Evolutionary conservation across 2,113 vertebrate species (phyloP).

Genomic region (Onychorhynchus coronatus): DNA sequence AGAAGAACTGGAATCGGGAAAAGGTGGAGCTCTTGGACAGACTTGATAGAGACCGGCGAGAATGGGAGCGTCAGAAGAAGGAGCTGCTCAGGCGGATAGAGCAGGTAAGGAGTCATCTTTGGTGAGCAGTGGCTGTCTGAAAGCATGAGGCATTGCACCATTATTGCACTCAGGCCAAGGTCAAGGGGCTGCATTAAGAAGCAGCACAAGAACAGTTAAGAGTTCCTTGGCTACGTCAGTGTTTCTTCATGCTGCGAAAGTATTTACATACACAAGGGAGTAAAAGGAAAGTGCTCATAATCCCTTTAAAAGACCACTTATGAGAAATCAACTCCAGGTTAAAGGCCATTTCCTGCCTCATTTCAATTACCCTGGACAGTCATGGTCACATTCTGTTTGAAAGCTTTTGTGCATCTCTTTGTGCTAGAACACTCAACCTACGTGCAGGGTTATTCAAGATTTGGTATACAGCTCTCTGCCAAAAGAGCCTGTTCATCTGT

Average conservation of each 20-base stretch:
- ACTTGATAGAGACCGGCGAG: constrained; percentile 83
- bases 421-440: background rate
- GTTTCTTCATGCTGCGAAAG: constrained; percentile 7
- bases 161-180: background rate
- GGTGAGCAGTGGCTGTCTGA: background rate
- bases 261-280: background rate
- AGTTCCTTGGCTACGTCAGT: background rate
- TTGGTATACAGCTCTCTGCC: background rate
- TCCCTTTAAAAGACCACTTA: background rate
- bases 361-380: background rate
- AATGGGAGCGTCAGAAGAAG: constrained; percentile 85
- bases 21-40: constrained; percentile 85
- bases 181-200: background rate
- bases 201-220: background rate
- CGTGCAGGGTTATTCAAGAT: background rate
- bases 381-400: background rate
- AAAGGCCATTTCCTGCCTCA: constrained; percentile 25
- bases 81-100: constrained; percentile 86
- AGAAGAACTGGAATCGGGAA: constrained; percentile 89
- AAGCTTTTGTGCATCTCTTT: background rate
- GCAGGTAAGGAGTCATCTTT: constrained; percentile 60
- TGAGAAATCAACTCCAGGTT: constrained; percentile 1
- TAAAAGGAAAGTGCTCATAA: background rate
- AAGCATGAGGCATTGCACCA: background rate
- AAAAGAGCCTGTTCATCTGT: background rate